phyloP scores from a whole-genome alignment of 2,113 vertebrate genomes.

The Polypterus bichir region DNA sequence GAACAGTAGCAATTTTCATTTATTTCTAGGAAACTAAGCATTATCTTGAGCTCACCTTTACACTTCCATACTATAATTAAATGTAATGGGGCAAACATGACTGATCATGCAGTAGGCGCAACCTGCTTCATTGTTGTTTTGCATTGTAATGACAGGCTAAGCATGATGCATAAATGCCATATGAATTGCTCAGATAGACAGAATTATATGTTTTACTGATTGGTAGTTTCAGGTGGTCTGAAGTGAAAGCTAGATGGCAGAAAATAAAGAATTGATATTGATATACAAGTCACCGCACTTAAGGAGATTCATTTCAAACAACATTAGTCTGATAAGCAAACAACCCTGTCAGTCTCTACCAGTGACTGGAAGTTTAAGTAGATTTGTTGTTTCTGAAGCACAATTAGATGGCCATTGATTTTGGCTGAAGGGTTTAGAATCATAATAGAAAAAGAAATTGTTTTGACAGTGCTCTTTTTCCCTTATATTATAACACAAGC shows the following conservation, averaged over 20 bases:
- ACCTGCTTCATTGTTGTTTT: slow-evolving; percentile 19
- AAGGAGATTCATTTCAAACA: too few relatives aligned
- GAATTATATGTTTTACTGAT: slow-evolving; percentile 16
- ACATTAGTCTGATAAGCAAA: neutral
- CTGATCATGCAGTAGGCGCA: slow-evolving; percentile 34
- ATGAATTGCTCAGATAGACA: slow-evolving; percentile 12
- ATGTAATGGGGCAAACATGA: slow-evolving; percentile 32
- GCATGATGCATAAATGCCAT: slow-evolving; percentile 20
- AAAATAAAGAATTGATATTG: neutral
- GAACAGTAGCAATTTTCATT: too few relatives aligned
- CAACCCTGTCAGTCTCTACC: neutral
- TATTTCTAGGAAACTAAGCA: too few relatives aligned
- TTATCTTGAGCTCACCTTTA: neutral
- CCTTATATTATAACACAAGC: too few relatives aligned
- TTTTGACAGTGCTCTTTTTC: neutral
- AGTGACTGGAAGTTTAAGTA: neutral
- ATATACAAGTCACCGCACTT: too few relatives aligned
- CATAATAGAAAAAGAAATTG: neutral
- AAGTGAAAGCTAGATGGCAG: neutral
- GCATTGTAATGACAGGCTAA: slow-evolving; percentile 28
- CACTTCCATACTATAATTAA: slow-evolving; percentile 8
- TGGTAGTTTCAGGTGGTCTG: neutral
- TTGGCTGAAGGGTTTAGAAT: neutral
- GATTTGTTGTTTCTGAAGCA: neutral
- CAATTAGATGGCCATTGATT: neutral